Percentiles rank a stretch among this genome's conserved stretches.
These are phyloP conservation scores for Drosophila subquinaria DNA, from an alignment of 2,888 invertebrate genomes.

Conservation along the genomic window DNA sequence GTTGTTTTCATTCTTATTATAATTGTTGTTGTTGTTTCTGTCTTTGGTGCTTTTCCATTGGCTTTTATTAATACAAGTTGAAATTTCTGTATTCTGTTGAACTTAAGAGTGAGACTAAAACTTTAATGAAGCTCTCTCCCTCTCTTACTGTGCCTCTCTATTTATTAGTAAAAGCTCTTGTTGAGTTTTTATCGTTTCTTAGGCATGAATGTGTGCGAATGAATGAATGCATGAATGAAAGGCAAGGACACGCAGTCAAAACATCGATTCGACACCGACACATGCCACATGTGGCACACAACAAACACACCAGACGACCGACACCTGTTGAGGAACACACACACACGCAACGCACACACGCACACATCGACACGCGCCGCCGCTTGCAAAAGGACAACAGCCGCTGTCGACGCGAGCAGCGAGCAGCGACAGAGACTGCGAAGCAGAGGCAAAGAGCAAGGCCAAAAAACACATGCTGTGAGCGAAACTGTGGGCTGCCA, in stretches of 20 bases:
- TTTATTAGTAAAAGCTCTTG: conserved; percentile 42
- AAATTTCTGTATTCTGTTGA: conserved; percentile 55
- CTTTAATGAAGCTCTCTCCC: conserved; percentile 15
- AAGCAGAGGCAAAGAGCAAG: conserved; percentile 40
- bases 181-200: conserved; percentile 27
- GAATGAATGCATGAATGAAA: conserved; percentile 57
- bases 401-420: conserved; percentile 50
- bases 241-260: conserved; percentile 65
- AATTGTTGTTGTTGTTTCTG: conserved; percentile 43
- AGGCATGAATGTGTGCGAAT: conserved; percentile 11
- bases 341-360: conserved; percentile 51
- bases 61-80: conserved; percentile 64
- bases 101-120: conserved; percentile 38
- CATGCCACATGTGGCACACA: conserved; percentile 55
- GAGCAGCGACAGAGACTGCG: conserved; percentile 32
- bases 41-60: conserved; percentile 77
- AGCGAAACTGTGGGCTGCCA: conserved; percentile 39
- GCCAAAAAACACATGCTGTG: conserved; percentile 63
- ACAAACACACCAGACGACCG: conserved; percentile 50
- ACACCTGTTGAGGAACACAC: conserved; percentile 74
- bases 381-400: conserved; percentile 71
- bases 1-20: conserved; percentile 38
- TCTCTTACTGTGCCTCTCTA: background rate
- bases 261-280: conserved; percentile 54
- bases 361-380: conserved; percentile 69